Conservation (phyloP, 2,797 vertebrate genomes). For the Orientallactaga sibirica region DNA sequence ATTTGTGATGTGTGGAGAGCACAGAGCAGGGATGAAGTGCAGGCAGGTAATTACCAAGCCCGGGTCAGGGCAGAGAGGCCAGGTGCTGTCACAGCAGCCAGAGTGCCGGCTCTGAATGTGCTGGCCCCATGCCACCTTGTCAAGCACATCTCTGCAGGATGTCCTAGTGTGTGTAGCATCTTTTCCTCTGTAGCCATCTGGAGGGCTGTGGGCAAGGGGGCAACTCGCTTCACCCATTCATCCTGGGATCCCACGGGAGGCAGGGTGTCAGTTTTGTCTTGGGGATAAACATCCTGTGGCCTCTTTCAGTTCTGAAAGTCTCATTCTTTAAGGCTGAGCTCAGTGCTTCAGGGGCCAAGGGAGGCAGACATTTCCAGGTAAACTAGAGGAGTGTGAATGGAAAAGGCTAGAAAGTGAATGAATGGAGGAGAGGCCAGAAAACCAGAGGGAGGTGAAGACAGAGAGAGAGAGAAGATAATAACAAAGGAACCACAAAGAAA, state of each 20-base stretch:
- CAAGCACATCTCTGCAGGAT: not conserved
- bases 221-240: not conserved
- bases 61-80: not conserved
- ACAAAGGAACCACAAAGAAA: not conserved
- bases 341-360: not conserved
- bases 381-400: not conserved
- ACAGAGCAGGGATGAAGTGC: not conserved
- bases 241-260: not conserved
- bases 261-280: not conserved
- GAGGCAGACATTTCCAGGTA: not conserved
- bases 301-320: not conserved
- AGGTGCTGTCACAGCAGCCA: not conserved
- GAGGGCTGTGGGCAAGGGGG: not conserved
- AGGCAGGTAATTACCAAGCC: not conserved
- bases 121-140: too few species aligned
- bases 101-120: too few species aligned
- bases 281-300: not conserved
- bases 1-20: not conserved
- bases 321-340: not conserved
- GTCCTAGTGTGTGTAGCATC: not conserved
- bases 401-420: not conserved
- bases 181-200: not conserved
- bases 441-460: not conserved
- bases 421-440: not conserved
- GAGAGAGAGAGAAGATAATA: not conserved